Evolutionary conservation across 2,797 vertebrate genomes (phyloP).

Genomic region (Craterocephalus amniculus): DNA sequence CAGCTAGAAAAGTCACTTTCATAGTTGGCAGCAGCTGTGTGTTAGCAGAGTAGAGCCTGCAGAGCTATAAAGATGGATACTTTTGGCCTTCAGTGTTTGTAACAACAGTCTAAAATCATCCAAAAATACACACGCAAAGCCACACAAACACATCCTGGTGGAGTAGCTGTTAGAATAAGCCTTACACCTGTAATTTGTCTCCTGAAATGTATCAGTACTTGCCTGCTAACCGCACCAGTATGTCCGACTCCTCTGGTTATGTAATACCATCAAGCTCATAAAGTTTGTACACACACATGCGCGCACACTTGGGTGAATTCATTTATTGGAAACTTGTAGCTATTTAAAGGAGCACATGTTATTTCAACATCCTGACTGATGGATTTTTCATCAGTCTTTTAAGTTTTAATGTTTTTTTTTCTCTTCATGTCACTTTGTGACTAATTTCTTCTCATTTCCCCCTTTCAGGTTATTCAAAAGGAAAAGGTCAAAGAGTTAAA

Average conservation of each 20-base stretch:
- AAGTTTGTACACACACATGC: background rate
- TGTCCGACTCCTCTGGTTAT: conserved; percentile 11
- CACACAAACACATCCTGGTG: background rate
- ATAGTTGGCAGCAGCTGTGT: background rate
- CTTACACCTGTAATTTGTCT: conserved; percentile 1
- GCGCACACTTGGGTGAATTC: background rate
- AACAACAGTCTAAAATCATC: conserved; percentile 13
- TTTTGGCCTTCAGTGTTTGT: conserved; percentile 8
- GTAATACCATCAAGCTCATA: conserved; percentile 3
- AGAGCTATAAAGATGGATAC: conserved; percentile 1
- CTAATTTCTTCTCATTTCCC: conserved; percentile 38
- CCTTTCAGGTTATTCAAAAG: conserved; percentile 95
- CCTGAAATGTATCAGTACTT: background rate
- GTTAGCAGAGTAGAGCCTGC: conserved; percentile 5
- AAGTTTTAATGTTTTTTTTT: background rate
- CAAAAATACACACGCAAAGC: background rate
- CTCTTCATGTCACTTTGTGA: background rate
- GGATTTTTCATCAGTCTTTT: conserved; percentile 6
- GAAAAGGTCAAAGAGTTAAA: conserved; percentile 99
- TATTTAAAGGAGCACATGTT: background rate
- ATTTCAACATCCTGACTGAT: background rate
- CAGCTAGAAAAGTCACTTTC: conserved; percentile 8
- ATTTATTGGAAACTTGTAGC: background rate
- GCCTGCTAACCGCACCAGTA: conserved; percentile 1
- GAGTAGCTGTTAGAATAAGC: background rate